These are phyloP conservation scores for Neoarius graeffei DNA, from an alignment of 2,113 vertebrate genomes.

Conservation along the genomic window DNA sequence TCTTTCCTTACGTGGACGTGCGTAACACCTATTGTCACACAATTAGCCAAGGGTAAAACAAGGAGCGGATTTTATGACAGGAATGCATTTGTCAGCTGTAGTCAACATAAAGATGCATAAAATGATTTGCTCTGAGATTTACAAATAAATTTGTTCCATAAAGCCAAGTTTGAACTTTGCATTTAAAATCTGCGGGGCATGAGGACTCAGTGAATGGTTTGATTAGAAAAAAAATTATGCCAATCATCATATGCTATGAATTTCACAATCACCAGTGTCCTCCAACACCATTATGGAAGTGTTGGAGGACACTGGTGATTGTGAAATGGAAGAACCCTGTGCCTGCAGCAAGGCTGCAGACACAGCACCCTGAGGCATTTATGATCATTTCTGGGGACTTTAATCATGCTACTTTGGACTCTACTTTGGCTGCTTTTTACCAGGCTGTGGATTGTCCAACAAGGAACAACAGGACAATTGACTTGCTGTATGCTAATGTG, in stretches of 20 bases:
- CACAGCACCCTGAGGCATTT: no score
- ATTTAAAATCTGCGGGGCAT: not conserved
- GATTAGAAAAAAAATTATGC: not conserved
- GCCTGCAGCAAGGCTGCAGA: no score
- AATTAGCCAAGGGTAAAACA: not conserved
- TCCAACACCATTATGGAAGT: no score
- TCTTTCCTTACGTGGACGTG: not conserved
- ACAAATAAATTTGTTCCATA: not conserved
- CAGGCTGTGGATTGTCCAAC: no score
- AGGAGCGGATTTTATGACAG: not conserved
- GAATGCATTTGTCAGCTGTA: not conserved
- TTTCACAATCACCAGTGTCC: not conserved
- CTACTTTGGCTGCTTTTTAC: no score
- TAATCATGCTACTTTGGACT: no score
- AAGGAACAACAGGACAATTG: no score
- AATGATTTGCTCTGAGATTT: not conserved
- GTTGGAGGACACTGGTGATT: no score
- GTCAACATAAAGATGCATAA: not conserved
- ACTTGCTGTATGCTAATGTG: no score
- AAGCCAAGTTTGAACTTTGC: not conserved
- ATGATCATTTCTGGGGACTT: no score
- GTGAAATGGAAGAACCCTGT: no score
- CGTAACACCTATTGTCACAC: not conserved
- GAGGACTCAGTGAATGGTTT: no score
- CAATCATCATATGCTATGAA: not conserved